phyloP scores from a whole-genome alignment of 2,888 invertebrate species.

The Liopterus haemorrhoidalis region DNA sequence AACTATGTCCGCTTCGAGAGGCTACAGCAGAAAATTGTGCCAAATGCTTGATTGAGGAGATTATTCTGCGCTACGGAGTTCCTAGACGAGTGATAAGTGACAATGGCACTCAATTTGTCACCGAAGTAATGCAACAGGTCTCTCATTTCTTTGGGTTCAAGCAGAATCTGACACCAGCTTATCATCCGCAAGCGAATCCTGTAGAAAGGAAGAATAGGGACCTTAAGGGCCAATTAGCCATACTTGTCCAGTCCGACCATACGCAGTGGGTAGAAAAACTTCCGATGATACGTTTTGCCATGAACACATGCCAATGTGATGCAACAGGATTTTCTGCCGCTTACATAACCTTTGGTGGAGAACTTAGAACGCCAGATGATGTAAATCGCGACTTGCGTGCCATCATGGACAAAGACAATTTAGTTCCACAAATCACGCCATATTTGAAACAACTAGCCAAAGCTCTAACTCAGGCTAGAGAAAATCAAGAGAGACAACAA shows the following conservation, averaged over 20 bases:
- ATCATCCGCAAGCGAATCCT: slow-evolving; percentile 37
- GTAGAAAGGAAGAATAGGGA: slow-evolving; percentile 36
- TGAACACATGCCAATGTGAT: slow-evolving; percentile 27
- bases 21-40: too few species aligned
- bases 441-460: slow-evolving; percentile 6
- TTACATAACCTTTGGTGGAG: slow-evolving; percentile 33
- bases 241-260: slow-evolving; percentile 31
- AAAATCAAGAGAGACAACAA: slow-evolving; percentile 21
- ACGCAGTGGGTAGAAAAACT: slow-evolving; percentile 29
- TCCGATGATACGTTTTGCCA: slow-evolving; percentile 30
- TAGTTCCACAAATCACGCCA: slow-evolving; percentile 32
- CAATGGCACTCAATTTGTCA: too few species aligned
- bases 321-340: slow-evolving; percentile 31
- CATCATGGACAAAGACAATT: slow-evolving; percentile 31
- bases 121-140: too few species aligned
- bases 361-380: slow-evolving; percentile 29
- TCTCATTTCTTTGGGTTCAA: too few species aligned
- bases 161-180: too few species aligned
- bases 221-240: slow-evolving; percentile 31
- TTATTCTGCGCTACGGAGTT: too few species aligned
- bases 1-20: too few species aligned
- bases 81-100: too few species aligned
- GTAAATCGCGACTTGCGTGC: slow-evolving; percentile 21
- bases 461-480: slow-evolving; percentile 17
- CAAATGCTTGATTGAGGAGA: too few species aligned